phyloP scores from a whole-genome alignment of 1,140 invertebrate species.

The Tenebrio molitor region DNA sequence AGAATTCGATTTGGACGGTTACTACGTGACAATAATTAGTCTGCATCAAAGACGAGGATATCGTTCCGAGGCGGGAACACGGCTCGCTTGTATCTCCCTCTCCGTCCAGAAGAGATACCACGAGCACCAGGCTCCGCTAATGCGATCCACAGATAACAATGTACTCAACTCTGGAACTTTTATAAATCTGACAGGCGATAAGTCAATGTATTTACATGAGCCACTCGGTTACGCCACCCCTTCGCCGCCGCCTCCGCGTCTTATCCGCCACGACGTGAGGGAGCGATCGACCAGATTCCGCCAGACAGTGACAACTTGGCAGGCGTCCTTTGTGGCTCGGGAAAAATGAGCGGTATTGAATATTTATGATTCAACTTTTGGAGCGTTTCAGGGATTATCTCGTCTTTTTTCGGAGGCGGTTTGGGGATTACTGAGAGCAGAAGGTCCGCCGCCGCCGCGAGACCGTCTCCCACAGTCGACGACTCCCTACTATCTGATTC shows the following conservation, averaged over 20 bases:
- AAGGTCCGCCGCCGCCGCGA: too few species aligned
- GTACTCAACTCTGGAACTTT: conserved; percentile 57
- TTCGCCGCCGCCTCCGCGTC: conserved; percentile 22
- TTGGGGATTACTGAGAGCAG: too few species aligned
- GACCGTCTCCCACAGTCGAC: too few species aligned
- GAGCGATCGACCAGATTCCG: conserved; percentile 30
- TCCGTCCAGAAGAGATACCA: conserved; percentile 44
- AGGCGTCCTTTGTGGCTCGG: conserved; percentile 27
- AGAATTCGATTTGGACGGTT: neutral
- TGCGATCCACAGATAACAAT: conserved; percentile 59
- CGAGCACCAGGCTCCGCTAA: conserved; percentile 54
- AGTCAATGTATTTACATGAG: conserved; percentile 58
- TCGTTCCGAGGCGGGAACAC: conserved; percentile 19
- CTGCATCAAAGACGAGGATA: conserved; percentile 44
- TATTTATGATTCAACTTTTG: conserved; percentile 39
- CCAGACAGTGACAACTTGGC: conserved; percentile 34
- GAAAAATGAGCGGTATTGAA: conserved; percentile 37
- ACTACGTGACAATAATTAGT: conserved; percentile 9
- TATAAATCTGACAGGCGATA: conserved; percentile 59
- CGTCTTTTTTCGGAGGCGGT: conserved; percentile 4
- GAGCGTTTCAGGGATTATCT: conserved; percentile 28
- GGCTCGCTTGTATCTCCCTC: conserved; percentile 40
- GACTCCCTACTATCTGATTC: too few species aligned
- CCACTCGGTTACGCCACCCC: conserved; percentile 39
- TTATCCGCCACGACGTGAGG: conserved; percentile 19